Conservation (phyloP, 2,797 vertebrate species). For the Leptatherina wallacei region DNA sequence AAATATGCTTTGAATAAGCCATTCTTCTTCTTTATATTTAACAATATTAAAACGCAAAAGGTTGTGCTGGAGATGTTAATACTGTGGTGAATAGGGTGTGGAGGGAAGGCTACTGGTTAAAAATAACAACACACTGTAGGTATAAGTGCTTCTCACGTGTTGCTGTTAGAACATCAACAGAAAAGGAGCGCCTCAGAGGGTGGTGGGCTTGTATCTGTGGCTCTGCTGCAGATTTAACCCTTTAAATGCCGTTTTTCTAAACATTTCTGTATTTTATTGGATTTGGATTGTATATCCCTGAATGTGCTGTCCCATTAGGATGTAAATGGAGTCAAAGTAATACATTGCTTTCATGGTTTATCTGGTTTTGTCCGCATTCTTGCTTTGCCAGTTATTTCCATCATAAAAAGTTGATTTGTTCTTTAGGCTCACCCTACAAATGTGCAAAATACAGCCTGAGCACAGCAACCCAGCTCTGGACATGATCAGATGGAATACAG, state of each 20-base stretch:
- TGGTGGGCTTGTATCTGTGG: background rate
- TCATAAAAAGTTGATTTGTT: background rate
- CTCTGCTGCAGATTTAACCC: background rate
- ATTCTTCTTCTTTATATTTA: background rate
- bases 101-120: background rate
- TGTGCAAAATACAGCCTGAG: background rate
- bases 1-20: background rate
- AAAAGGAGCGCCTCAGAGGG: background rate
- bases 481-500: too few relatives aligned
- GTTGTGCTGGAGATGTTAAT: conserved; percentile 9
- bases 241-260: background rate
- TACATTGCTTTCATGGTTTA: background rate
- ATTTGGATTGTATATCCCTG: too few relatives aligned
- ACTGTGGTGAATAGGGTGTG: conserved; percentile 1
- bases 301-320: too few relatives aligned
- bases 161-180: background rate
- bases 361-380: background rate
- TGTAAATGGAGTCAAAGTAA: background rate
- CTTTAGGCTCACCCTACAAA: background rate
- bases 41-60: background rate
- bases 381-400: background rate
- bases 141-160: background rate
- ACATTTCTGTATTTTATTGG: too few relatives aligned
- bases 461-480: too few relatives aligned
- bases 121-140: background rate